Conservation (phyloP, 2,113 vertebrate species). For the Atlantisia rogersi region DNA sequence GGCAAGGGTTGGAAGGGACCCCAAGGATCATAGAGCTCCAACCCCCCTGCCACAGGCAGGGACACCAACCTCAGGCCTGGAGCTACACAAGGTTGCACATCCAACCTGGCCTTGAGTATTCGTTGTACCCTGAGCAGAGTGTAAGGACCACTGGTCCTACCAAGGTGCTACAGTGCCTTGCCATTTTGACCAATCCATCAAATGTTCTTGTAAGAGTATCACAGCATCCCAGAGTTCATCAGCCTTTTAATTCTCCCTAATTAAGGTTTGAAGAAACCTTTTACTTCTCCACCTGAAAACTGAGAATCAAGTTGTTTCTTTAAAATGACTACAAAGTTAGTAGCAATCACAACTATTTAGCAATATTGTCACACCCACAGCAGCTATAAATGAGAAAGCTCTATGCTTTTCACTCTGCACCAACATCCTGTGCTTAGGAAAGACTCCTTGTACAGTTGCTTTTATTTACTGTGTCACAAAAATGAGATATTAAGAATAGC, state of each 20-base stretch:
- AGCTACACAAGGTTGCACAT: too few species aligned
- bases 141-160: neutral
- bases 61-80: too few species aligned
- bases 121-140: neutral
- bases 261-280: neutral
- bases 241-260: neutral
- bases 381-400: neutral
- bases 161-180: too few species aligned
- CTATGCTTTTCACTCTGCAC: neutral
- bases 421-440: neutral
- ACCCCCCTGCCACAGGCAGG: too few species aligned
- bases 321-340: neutral
- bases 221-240: neutral
- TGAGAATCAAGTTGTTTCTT: neutral
- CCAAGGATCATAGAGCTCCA: too few species aligned
- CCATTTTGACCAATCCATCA: neutral
- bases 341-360: neutral
- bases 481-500: neutral
- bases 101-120: too few species aligned
- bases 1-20: too few species aligned
- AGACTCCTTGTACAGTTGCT: neutral
- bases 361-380: accelerated
- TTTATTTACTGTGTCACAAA: neutral
- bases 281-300: neutral
- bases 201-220: neutral